Evolutionary conservation across 2,888 invertebrate genomes (phyloP), one percentile per base, ranked within the genome.

Genomic region (Globia sparganii): DNA sequence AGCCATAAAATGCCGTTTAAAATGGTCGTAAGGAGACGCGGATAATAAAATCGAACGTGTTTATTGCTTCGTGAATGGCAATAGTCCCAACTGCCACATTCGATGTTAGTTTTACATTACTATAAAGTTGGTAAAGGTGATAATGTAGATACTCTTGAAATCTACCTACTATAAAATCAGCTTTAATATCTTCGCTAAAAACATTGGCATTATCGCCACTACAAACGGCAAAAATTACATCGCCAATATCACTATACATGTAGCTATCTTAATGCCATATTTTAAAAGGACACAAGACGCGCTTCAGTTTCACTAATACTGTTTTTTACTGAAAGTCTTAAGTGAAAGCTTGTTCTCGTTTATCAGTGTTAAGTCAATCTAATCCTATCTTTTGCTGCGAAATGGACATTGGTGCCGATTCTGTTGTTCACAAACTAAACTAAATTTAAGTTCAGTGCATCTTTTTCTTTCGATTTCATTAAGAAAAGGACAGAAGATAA

Each of bases 1-100:
- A 73, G 49, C 68, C 13, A 81, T 83, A 69, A 77, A 85, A 83
- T 72, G n/a, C 43, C 61, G 56, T 81, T 77, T 81, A 71, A 84
- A 83, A 62, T 84, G 62, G 73, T 58, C 73, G 81, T 81, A 74
- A 71, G 81, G 71, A 80, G 64, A 28, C 73, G 56, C 9, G 11
- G 46, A 40, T 53, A 81, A 65, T 83, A 83, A 83, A 83, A 74
- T 74, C 6, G 77, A 74, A 74, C 81, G 81, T 81, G 85, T 83
- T 83, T 85, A 83, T 72, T 72, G 71, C 67, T 43, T n/a, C 2
- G 56, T 59, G 58, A 65, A 67, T 25, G 31, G 21, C 25, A 64
- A 76, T 73, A 62, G 72, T 64, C 40, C 40, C 72, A 56, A 73
- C 37, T 67, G 71, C 4, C 31, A 53, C 9, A 56, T 67, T 59